These are phyloP conservation scores for Melieria picta DNA, from an alignment of 2,888 invertebrate genomes.

Conservation along the genomic window DNA sequence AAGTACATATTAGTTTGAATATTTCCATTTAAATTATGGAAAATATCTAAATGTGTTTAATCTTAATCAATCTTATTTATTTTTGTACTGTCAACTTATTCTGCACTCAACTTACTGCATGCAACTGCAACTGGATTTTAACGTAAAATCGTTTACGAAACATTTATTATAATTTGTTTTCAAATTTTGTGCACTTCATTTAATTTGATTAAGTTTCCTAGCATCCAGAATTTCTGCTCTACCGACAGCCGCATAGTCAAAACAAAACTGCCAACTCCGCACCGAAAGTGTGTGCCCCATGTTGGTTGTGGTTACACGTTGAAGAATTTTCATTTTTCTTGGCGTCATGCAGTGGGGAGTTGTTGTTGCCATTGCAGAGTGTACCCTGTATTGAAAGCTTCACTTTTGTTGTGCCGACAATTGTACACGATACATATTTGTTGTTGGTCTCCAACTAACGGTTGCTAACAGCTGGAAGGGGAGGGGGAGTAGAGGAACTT, in stretches of 20 bases:
- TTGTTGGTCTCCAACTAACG: slow-evolving; percentile 22
- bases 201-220: too few species aligned
- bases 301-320: not conserved
- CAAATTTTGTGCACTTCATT: not conserved
- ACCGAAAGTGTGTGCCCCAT: not conserved
- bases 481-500: too few species aligned
- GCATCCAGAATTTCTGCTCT: not conserved
- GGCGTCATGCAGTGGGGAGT: not conserved
- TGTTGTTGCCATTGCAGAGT: not conserved
- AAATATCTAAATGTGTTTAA: too few species aligned
- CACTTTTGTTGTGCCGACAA: slow-evolving; percentile 25
- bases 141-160: slow-evolving; percentile 52
- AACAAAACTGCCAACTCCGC: not conserved
- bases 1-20: too few species aligned
- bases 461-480: slow-evolving; percentile 18
- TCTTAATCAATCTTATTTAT: not conserved
- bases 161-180: slow-evolving; percentile 13
- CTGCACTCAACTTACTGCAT: slow-evolving; percentile 55
- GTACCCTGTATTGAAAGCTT: not conserved
- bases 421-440: not conserved
- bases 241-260: not conserved
- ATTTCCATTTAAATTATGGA: not conserved
- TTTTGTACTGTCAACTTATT: not conserved
- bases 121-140: slow-evolving; percentile 59
- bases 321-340: not conserved